Evolutionary conservation across 2,797 vertebrate species (phyloP).

Genomic region (Sphaeramia orbicularis): DNA sequence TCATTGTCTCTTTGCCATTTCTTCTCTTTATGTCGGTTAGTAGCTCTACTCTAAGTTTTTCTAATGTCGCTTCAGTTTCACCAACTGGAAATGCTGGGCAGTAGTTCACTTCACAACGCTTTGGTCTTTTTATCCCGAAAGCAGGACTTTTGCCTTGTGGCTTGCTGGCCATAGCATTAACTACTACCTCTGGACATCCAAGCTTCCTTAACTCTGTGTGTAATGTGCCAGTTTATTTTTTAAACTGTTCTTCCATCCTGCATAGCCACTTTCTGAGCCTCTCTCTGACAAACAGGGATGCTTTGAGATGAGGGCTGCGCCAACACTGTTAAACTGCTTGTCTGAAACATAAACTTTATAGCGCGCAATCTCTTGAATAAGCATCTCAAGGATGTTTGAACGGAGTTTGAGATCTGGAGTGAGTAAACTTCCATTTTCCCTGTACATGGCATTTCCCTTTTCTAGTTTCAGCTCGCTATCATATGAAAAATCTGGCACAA

Average conservation of each 20-base stretch:
- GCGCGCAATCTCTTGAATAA: neutral
- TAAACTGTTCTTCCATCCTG: constrained; percentile 51
- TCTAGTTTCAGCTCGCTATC: too few relatives aligned
- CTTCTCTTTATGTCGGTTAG: too few relatives aligned
- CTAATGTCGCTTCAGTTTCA: neutral
- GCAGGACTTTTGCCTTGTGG: constrained; percentile 13
- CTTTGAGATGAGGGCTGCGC: constrained; percentile 36
- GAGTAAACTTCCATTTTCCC: too few relatives aligned
- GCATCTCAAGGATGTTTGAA: too few relatives aligned
- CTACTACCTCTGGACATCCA: constrained; percentile 19
- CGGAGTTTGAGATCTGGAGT: too few relatives aligned
- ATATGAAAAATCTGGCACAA: too few relatives aligned
- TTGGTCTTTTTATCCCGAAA: constrained; percentile 33
- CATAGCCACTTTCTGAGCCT: constrained; percentile 36
- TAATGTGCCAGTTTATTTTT: constrained; percentile 50
- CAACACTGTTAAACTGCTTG: constrained; percentile 7
- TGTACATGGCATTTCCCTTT: too few relatives aligned
- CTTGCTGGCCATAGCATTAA: constrained; percentile 40
- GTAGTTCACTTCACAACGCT: constrained; percentile 1
- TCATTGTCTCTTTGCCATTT: too few relatives aligned
- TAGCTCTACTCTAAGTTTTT: neutral
- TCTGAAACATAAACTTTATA: constrained; percentile 21
- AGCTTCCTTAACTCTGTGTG: constrained; percentile 46
- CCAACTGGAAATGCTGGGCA: neutral
- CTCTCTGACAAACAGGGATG: constrained; percentile 36